phyloP scores from a whole-genome alignment of 2,888 invertebrate genomes.

The Melipona beecheii region DNA sequence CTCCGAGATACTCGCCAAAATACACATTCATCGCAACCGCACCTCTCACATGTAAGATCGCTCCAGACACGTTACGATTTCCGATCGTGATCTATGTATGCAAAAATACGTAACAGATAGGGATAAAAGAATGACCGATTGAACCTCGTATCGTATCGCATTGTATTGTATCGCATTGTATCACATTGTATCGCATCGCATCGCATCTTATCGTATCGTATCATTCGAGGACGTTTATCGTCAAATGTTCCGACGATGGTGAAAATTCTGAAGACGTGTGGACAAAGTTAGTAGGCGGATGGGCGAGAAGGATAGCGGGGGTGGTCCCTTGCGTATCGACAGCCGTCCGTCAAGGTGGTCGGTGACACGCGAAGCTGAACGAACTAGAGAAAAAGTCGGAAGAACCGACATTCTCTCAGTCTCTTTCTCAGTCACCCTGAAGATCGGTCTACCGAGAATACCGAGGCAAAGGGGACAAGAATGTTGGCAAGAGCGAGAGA shows the following conservation, averaged over 20 bases:
- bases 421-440: constrained; percentile 12
- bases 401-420: constrained; percentile 16
- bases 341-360: constrained; percentile 71
- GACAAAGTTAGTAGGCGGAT: constrained; percentile 14
- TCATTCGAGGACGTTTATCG: neutral
- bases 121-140: too few relatives aligned
- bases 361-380: constrained; percentile 56
- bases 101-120: too few relatives aligned
- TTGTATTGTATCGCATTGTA: neutral
- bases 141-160: too few relatives aligned
- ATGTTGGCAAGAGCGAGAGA: constrained; percentile 14
- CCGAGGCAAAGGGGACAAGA: constrained; percentile 29
- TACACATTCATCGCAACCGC: too few relatives aligned
- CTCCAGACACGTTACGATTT: too few relatives aligned
- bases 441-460: constrained; percentile 51
- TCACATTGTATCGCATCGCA: too few relatives aligned
- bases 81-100: too few relatives aligned
- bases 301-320: constrained; percentile 1
- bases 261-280: constrained; percentile 15
- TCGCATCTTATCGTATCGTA: neutral
- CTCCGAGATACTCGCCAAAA: too few relatives aligned
- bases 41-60: too few relatives aligned
- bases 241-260: neutral
- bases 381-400: constrained; percentile 23
- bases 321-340: constrained; percentile 70